Evolutionary conservation across 2,888 invertebrate genomes (phyloP).

Genomic region (Polydrusus cervinus): DNA sequence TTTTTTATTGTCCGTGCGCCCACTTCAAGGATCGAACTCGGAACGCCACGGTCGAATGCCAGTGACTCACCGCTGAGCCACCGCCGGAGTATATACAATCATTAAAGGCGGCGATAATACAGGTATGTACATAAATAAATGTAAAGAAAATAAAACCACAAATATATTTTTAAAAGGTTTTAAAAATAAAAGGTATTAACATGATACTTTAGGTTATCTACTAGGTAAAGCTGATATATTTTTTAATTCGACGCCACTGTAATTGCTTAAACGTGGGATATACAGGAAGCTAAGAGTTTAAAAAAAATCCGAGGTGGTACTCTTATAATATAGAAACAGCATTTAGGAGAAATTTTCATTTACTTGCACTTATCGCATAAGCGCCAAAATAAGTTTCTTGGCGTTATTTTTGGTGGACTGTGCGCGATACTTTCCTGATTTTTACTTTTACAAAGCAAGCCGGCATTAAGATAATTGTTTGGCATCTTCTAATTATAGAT

Average conservation of each 20-base stretch:
- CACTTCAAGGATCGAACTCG: too few relatives aligned
- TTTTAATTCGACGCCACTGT: slow-evolving; percentile 25
- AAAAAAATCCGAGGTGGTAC: slow-evolving; percentile 48
- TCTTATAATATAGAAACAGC: slow-evolving; percentile 47
- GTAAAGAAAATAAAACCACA: too few relatives aligned
- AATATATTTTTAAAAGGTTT: too few relatives aligned
- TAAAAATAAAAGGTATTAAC: too few relatives aligned
- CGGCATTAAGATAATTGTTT: not conserved
- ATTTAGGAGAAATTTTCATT: slow-evolving; percentile 43
- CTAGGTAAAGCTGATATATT: too few relatives aligned
- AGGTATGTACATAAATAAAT: too few relatives aligned
- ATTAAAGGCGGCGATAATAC: too few relatives aligned
- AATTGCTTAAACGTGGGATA: slow-evolving; percentile 9
- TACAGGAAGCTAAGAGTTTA: slow-evolving; percentile 19
- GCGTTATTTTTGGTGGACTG: not conserved
- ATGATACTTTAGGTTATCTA: too few relatives aligned
- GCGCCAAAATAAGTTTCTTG: not conserved
- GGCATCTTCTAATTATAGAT: not conserved
- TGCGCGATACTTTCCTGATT: not conserved
- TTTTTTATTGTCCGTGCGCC: too few relatives aligned
- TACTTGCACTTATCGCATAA: slow-evolving; percentile 26
- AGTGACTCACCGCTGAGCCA: too few relatives aligned
- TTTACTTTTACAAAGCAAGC: not conserved
- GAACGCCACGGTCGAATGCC: too few relatives aligned
- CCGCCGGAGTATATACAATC: too few relatives aligned